Base-by-base conservation (phyloP, 2,888 invertebrate genomes). In the Nasonia oneida region DNA sequence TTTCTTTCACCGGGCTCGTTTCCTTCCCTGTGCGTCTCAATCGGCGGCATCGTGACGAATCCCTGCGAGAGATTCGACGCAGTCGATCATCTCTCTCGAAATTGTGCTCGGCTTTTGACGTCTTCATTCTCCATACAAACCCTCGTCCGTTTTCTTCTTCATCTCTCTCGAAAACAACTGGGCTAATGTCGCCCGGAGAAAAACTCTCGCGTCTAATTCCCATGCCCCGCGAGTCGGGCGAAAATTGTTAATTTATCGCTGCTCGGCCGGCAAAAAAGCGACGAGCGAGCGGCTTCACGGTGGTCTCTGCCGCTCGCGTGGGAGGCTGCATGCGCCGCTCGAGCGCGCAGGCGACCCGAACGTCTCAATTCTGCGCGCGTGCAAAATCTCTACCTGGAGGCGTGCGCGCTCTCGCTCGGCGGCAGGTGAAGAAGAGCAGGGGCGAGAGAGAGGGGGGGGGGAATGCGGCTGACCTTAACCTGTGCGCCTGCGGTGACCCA, bases 41-140 rank as follows among this genome's bases (percentile, higher is more conserved):
- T 75, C 74, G 87, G 75, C 81, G 47, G 33, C 61, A 74, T 64
- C 89, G 92, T 92, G 91, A 92, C 92, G 91, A 92, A 92, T 88
- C 67, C 89, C 86, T 78, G 70, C 70, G 85, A 57, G 83, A 88
- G 89, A 91, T 91, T 91, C 84, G 91, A 90, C 88, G 87, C 90
- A 90, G 87, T 89, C 89, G 90, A 91, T 92, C 90, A 91, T 90
- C 89, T 88, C 18, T 39, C 71, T n/a, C 50, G 67, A 61, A 71
- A 81, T 70, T 57, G 57, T 23, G 67, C 70, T 57, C 37, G 0
- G 37, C 83, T 75, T 80, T 78, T 83, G 78, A 87, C 77, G 84
- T 87, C 87, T 88, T 86, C 47, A 85, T 81, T 81, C 74, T 74
- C 74, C 47, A 50, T 83, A 87, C 64, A 79, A 84, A 3, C n/a